A percentile compares a stretch with the other conserved stretches of the same genome.
These are phyloP conservation scores for Halichondria panicea DNA, from an alignment of 37 sponge, comb jelly and placozoan species.

Conservation along the genomic window DNA sequence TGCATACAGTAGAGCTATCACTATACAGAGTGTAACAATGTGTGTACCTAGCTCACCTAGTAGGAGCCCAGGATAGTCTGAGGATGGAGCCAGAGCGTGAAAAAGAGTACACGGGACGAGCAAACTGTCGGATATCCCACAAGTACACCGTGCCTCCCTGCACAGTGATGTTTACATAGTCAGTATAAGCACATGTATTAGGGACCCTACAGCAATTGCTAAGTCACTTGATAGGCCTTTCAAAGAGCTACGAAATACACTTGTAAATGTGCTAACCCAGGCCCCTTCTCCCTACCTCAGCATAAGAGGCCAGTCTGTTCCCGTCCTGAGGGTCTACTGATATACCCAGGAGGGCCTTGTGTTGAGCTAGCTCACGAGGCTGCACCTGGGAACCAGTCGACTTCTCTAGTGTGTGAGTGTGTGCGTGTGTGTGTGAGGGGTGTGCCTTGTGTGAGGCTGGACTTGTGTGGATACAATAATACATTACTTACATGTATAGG, in stretches of 20 bases:
- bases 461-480: no score
- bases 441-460: no score
- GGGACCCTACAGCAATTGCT: neutral
- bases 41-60: constrained; percentile 10
- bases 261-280: neutral
- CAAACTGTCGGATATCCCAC: constrained; percentile 68
- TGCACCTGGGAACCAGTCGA: neutral
- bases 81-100: constrained; percentile 22
- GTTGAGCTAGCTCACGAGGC: constrained; percentile 25
- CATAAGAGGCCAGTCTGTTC: constrained; percentile 49
- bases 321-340: constrained; percentile 35
- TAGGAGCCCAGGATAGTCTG: constrained; percentile 45
- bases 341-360: constrained; percentile 56
- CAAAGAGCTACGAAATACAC: neutral
- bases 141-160: constrained; percentile 60
- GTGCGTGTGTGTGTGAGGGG: no score
- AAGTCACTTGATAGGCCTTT: neutral
- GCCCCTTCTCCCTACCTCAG: constrained; percentile 39
- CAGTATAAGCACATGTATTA: neutral
- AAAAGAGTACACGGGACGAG: constrained; percentile 58
- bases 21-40: no score
- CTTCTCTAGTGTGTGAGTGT: no score
- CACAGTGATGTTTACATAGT: neutral
- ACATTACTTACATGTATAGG: neutral
- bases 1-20: no score